Percentiles rank a stretch among this genome's conserved stretches.
phyloP scores from a whole-genome alignment of 2,888 invertebrate genomes.

The Ernsta delagoae region DNA sequence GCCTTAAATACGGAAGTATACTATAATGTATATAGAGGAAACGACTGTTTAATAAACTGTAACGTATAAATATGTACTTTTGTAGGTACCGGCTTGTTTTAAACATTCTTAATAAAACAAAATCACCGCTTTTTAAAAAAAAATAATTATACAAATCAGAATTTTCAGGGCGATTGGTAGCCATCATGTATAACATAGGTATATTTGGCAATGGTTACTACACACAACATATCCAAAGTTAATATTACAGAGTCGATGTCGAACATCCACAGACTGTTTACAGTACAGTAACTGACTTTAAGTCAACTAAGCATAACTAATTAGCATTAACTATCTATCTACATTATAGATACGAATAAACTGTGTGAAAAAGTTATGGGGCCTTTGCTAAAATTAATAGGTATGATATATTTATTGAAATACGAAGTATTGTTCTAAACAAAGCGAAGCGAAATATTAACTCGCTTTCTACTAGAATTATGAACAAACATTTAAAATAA shows the following conservation, averaged over 20 bases:
- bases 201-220: slow-evolving; percentile 79
- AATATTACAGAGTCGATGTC: slow-evolving; percentile 56
- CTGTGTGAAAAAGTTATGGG: slow-evolving; percentile 43
- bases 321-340: slow-evolving; percentile 68
- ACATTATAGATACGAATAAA: slow-evolving; percentile 50
- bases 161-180: not conserved
- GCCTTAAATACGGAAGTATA: not conserved
- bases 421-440: not conserved
- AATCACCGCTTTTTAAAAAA: too few species aligned
- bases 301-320: slow-evolving; percentile 62
- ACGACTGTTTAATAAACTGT: too few species aligned
- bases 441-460: not conserved
- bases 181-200: slow-evolving; percentile 40
- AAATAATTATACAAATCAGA: too few species aligned
- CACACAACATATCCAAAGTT: slow-evolving; percentile 58
- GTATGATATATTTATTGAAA: slow-evolving; percentile 2
- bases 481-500: not conserved
- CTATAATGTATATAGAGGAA: too few species aligned
- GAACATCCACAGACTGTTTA: slow-evolving; percentile 60
- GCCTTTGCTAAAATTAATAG: slow-evolving; percentile 34
- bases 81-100: too few species aligned
- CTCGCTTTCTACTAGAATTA: not conserved
- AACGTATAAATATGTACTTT: too few species aligned
- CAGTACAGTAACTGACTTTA: slow-evolving; percentile 64
- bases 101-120: too few species aligned